phyloP scores from a whole-genome alignment of 2,113 vertebrate species.

The Cyanoliseus patagonus region DNA sequence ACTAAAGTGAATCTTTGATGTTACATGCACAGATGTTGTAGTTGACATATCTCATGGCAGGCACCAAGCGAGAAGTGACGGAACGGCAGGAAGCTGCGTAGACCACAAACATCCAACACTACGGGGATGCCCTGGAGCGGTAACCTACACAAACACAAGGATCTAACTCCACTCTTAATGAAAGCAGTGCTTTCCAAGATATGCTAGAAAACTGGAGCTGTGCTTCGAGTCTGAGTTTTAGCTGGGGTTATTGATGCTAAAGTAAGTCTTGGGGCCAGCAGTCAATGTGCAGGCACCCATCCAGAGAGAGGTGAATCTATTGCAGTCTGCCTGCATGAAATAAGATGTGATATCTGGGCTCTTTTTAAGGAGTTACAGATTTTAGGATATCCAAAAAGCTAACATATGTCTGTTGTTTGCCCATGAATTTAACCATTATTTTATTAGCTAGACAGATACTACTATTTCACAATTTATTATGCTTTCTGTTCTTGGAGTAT shows the following conservation, averaged over 20 bases:
- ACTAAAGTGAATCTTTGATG: constrained; percentile 78
- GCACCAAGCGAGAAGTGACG: constrained; percentile 71
- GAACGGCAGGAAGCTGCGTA: constrained; percentile 79
- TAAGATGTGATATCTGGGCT: not conserved
- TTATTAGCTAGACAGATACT: not conserved
- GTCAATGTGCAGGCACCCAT: rapidly evolving
- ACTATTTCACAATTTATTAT: not conserved
- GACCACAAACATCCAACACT: constrained; percentile 76
- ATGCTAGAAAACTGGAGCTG: not conserved
- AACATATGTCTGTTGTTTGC: not conserved
- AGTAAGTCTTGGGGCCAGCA: not conserved
- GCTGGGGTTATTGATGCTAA: not conserved
- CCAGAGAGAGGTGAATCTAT: not conserved
- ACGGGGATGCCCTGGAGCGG: constrained; percentile 59
- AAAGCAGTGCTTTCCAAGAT: not conserved
- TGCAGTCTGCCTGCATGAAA: not conserved
- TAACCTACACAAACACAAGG: constrained; percentile 25
- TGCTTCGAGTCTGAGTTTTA: not conserved
- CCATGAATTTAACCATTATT: not conserved
- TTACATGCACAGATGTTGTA: constrained; percentile 78
- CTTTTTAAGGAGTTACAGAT: not conserved
- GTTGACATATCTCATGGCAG: constrained; percentile 81
- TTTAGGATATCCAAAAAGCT: not conserved
- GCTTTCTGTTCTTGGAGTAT: not conserved
- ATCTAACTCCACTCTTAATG: not conserved